A percentile compares a stretch with the other conserved stretches of the same genome.
Evolutionary conservation across 2,888 invertebrate species (phyloP).

Genomic region (Protophormia terraenovae): DNA sequence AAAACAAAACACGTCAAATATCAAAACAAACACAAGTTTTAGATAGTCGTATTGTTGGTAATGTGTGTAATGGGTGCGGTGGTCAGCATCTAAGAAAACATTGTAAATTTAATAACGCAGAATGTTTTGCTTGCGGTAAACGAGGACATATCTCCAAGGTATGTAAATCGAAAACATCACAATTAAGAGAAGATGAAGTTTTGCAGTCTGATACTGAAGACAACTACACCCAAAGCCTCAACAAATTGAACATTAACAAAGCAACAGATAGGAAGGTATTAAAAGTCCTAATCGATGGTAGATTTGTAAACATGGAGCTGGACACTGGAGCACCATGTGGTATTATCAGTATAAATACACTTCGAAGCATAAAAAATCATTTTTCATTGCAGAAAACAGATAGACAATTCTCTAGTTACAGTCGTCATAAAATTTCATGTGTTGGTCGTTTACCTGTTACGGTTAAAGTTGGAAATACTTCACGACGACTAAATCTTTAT

Average conservation of each 20-base stretch:
- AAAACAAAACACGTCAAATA: neutral
- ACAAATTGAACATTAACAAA: neutral
- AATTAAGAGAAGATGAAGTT: neutral
- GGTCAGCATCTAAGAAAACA: neutral
- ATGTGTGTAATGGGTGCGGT: neutral
- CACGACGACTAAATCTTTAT: neutral
- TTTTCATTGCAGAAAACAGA: neutral
- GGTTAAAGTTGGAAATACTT: neutral
- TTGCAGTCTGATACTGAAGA: neutral
- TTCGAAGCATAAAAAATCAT: neutral
- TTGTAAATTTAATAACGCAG: neutral
- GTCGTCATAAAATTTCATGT: neutral
- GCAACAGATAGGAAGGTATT: neutral
- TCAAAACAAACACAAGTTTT: neutral
- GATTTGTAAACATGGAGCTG: neutral
- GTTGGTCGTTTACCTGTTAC: neutral
- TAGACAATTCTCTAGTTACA: neutral
- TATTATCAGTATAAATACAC: neutral
- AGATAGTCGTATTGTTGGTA: neutral
- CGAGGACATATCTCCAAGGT: neutral
- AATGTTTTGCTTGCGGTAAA: neutral
- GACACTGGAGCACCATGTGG: neutral
- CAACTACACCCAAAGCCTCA: neutral
- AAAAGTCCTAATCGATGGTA: neutral
- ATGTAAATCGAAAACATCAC: neutral